Evolutionary conservation across 2,113 vertebrate genomes (phyloP).

Genomic region (Calidris pugnax): DNA sequence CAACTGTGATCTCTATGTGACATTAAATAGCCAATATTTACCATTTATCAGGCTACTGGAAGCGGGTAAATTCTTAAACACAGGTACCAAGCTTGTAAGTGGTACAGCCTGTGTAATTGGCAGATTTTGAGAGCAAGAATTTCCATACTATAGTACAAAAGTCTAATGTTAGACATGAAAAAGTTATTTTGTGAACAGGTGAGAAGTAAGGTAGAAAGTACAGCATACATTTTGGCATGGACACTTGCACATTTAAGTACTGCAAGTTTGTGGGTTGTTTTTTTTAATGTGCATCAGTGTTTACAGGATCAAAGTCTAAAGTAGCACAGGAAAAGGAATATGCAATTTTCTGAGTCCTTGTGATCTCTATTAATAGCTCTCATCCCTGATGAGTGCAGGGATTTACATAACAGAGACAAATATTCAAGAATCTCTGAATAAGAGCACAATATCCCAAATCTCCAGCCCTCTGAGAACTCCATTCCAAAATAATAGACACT

Average conservation of each 20-base stretch:
- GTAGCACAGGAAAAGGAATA: background rate
- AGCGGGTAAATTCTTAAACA: rapidly evolving
- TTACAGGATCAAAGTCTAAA: slow-evolving; percentile 12
- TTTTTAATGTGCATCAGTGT: background rate
- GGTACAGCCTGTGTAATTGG: background rate
- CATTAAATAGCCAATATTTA: background rate
- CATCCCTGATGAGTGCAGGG: background rate
- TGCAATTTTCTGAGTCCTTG: background rate
- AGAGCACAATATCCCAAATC: background rate
- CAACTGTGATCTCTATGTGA: background rate
- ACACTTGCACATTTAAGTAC: background rate
- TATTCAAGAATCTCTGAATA: background rate
- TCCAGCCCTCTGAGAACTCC: background rate
- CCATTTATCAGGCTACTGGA: background rate
- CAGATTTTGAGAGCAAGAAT: background rate
- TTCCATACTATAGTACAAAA: background rate
- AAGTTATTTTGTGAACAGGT: background rate
- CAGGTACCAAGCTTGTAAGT: background rate
- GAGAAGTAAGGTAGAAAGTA: background rate
- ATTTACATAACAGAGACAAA: slow-evolving; percentile 49
- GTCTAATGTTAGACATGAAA: background rate
- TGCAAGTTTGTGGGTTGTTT: background rate
- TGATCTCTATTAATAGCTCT: slow-evolving; percentile 37
- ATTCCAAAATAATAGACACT: background rate
- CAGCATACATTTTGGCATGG: background rate